Evolutionary conservation across 2,888 invertebrate genomes (phyloP), one percentile per base, ranked within the genome.

Genomic region (Zele albiditarsus): DNA sequence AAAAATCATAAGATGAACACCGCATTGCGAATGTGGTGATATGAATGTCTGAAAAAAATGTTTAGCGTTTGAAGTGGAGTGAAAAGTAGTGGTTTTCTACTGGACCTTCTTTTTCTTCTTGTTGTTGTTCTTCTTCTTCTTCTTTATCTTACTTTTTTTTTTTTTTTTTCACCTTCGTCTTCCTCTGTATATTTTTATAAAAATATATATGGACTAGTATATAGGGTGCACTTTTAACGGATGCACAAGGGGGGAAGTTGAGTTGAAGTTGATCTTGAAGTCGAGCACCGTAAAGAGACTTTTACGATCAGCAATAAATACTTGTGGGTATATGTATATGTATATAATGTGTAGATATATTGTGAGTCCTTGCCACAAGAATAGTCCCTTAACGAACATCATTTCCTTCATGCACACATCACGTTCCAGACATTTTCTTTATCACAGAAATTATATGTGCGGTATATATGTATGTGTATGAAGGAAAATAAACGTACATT

Each of bases 251-350:
- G 65, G 53, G n/a, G 68, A 66, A 69, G 66, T 46, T 67, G 70
- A 49, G 63, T 53, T 42, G 46, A 38, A 28, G 67, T 33, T 46
- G 42, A 72, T 60, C 62, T 73, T 73, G 68, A 73, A 79, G 79
- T 79, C 77, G 76, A 78, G 75, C 77, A 75, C 76, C 77, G 77
- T 77, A 72, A 77, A 78, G 76, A 70, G 78, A 79, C 77, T 78
- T 78, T 80, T 77, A 80, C 75, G 80, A 80, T 74, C 68, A 72
- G 63, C 77, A 74, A 74, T 80, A 80, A 80, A 80, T 77, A 79
- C 77, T 68, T 77, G 74, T 75, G 67, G 62, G 69, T 70, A 75
- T 76, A 49, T 49, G 68, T 14, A 58, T 63, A 71, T 58, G 27
- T 69, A 46, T 28, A 65, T 65, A 71, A 6, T 57, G 27, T 46